Evolutionary conservation across 2,797 vertebrate genomes (phyloP).

Genomic region (Sibirionetta formosa): DNA sequence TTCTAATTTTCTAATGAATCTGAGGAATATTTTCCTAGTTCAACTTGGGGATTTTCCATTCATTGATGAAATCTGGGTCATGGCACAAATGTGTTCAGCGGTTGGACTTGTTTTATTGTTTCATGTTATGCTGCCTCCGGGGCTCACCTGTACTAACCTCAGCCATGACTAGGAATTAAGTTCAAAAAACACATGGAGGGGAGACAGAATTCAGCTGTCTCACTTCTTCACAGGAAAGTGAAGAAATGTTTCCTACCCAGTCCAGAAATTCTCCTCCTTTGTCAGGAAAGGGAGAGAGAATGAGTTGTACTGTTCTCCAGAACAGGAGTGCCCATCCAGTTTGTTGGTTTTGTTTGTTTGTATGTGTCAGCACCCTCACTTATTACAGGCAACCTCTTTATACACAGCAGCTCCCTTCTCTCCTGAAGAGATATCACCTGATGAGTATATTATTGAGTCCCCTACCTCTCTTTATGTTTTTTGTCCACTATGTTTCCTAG

Average conservation of each 20-base stretch:
- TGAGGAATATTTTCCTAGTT: background rate
- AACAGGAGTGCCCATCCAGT: background rate
- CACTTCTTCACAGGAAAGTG: background rate
- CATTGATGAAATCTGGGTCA: slow-evolving; percentile 48
- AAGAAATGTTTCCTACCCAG: background rate
- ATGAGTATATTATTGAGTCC: background rate
- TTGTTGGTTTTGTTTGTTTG: background rate
- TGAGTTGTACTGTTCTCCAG: background rate
- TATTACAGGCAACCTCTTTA: background rate
- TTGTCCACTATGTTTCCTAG: background rate
- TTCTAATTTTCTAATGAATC: slow-evolving; percentile 24
- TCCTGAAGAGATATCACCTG: background rate
- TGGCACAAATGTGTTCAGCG: background rate
- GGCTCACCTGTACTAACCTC: slow-evolving; percentile 17
- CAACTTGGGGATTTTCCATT: slow-evolving; percentile 2
- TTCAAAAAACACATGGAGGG: slow-evolving; percentile 10
- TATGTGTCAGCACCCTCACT: background rate
- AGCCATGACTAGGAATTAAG: background rate
- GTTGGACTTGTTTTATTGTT: background rate
- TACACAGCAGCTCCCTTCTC: background rate
- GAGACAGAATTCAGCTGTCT: background rate
- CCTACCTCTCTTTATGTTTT: background rate
- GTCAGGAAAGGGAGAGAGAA: background rate
- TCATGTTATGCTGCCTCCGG: background rate
- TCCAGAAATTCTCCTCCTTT: background rate